Evolutionary conservation across 2,888 invertebrate species (phyloP).

Genomic region (Aplocera efformata): DNA sequence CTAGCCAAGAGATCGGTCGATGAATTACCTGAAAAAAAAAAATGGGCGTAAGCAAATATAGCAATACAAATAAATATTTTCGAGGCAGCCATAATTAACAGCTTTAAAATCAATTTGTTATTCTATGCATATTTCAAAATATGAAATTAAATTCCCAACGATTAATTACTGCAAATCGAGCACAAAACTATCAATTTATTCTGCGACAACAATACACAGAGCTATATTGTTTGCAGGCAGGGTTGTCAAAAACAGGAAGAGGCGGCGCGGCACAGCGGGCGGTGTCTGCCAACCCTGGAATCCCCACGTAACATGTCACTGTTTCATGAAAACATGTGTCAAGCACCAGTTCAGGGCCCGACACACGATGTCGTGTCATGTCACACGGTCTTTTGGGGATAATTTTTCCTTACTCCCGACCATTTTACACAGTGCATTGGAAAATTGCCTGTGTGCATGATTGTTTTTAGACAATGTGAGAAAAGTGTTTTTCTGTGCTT

Average conservation of each 20-base stretch:
- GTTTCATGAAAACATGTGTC: conserved; percentile 51
- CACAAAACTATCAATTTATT: conserved; percentile 20
- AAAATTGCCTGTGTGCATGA: too few relatives aligned
- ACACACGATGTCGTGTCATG: conserved; percentile 20
- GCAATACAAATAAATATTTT: conserved; percentile 3
- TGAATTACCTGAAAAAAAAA: too few relatives aligned
- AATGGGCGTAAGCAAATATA: too few relatives aligned
- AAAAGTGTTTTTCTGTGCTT: too few relatives aligned
- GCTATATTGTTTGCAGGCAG: conserved; percentile 46
- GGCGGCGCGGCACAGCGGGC: conserved; percentile 41
- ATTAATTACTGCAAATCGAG: conserved; percentile 30
- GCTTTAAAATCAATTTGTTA: conserved; percentile 15
- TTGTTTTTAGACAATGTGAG: too few relatives aligned
- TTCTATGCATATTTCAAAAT: neutral
- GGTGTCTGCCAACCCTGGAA: conserved; percentile 40
- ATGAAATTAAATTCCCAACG: conserved; percentile 22
- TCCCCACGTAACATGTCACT: conserved; percentile 44
- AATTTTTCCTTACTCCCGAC: too few relatives aligned
- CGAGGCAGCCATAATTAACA: neutral
- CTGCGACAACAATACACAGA: conserved; percentile 32
- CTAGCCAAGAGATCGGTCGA: too few relatives aligned
- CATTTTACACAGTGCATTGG: too few relatives aligned
- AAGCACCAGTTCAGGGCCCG: conserved; percentile 10
- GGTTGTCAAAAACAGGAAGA: conserved; percentile 58
- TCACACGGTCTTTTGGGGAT: too few relatives aligned